phyloP scores from a whole-genome alignment of 2,113 vertebrate species.

The Smithornis capensis region DNA sequence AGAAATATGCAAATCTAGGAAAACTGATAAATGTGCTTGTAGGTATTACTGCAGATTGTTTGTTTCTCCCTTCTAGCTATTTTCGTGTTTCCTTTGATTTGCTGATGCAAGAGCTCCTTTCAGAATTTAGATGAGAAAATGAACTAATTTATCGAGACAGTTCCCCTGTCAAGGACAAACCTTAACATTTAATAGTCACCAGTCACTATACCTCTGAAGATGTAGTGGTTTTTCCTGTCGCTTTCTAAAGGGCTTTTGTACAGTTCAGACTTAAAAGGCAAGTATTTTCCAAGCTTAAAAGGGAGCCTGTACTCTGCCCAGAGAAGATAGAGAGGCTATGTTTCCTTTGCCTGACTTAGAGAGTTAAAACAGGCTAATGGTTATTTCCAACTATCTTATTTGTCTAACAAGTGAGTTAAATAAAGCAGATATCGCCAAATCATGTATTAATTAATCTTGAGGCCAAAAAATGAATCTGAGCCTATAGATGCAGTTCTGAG shows the following conservation, averaged over 20 bases:
- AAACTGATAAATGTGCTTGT: background rate
- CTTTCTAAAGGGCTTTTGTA: background rate
- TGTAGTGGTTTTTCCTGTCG: background rate
- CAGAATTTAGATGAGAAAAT: slow-evolving; percentile 13
- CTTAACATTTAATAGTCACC: background rate
- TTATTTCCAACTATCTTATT: background rate
- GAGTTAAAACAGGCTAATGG: background rate
- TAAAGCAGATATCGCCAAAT: background rate
- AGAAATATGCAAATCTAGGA: background rate
- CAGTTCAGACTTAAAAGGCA: background rate
- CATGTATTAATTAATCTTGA: background rate
- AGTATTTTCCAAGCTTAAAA: background rate
- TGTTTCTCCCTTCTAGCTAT: background rate
- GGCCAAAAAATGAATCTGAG: background rate
- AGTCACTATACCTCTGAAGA: background rate
- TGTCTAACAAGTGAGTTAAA: background rate
- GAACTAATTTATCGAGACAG: background rate
- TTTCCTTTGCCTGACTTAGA: background rate
- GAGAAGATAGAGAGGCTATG: background rate
- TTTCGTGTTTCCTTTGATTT: background rate
- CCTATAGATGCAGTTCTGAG: background rate
- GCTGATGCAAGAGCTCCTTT: background rate
- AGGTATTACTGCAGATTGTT: background rate
- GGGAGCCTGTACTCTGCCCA: background rate
- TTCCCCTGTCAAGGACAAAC: background rate